Base-by-base conservation (phyloP, 2,888 invertebrate species). In the Sinotaia quadrata region DNA sequence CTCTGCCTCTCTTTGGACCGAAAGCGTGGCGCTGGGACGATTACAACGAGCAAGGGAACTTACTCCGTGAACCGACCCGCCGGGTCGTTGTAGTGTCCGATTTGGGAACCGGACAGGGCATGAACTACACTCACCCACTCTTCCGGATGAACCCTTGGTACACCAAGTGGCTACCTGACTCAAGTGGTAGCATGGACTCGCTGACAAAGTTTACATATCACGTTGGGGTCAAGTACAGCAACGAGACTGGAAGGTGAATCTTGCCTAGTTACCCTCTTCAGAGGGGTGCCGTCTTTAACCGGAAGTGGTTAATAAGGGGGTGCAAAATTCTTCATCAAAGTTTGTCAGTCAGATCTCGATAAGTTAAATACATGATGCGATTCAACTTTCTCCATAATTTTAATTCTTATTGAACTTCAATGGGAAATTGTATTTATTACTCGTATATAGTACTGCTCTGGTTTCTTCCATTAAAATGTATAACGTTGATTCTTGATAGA, bases 1-100 rank as follows among this genome's bases (percentile, higher is more conserved):
- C 98, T 0, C 92, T 98, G 89, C 95, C 95, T 0, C 90, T 95
- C 75, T 98, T 98, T 88, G 98, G 96, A 0, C 97, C 98, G 0
- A 91, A 97, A 84, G 95, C 97, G 0, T 96, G 90, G 89, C 89
- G 87, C 72, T 80, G 78, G 73, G 85, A 87, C 62, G 84, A 88
- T 72, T 84, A 76, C 67, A 75, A 74, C 85, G 97, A 98, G 88
- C 96, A 97, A 0, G 95, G 96, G 66, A 98, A 97, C 90, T 88
- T 94, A 75, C 95, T 97, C 86, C 92, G 97, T 85, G 95, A 97
- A 79, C 97, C 97, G 0, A 97, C 97, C 0, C 37, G 72, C 2
- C 37, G 96, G 81, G 97, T 96, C 0, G 96, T 97, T 12, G 72
- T 75, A 52, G 75, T 83, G 5, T 70, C 73, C 36, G 87, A 87